phyloP scores from a whole-genome alignment of 2,113 vertebrate genomes.

The Neolamprologus devosi region DNA sequence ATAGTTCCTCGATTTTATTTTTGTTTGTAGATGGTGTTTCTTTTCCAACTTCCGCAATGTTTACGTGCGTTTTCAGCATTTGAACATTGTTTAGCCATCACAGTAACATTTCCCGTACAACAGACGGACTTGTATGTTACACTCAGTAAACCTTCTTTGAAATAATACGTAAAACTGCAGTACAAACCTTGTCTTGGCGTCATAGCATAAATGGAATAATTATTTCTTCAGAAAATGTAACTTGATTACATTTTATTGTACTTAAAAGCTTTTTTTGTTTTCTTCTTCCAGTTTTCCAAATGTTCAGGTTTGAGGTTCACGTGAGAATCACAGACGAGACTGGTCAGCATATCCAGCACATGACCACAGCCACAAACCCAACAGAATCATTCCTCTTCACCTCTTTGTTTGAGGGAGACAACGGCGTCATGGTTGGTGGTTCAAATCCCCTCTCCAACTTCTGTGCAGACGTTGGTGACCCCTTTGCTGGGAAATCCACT shows the following conservation, averaged over 20 bases:
- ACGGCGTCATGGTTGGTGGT: constrained; percentile 52
- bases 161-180: neutral
- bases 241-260: neutral
- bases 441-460: constrained; percentile 58
- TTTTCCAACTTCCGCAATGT: neutral
- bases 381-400: constrained; percentile 69
- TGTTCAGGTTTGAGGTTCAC: constrained; percentile 76
- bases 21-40: neutral
- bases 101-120: neutral
- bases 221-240: neutral
- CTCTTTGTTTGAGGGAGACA: constrained; percentile 67
- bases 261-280: neutral
- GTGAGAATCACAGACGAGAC: constrained; percentile 72
- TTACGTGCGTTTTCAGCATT: neutral
- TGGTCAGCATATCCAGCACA: constrained; percentile 68
- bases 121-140: neutral
- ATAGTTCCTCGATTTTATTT: neutral
- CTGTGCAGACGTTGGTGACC: constrained; percentile 48
- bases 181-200: neutral
- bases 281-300: constrained; percentile 68
- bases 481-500: constrained; percentile 43
- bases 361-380: constrained; percentile 42
- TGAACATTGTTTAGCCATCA: neutral
- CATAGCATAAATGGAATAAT: neutral
- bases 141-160: neutral